These are phyloP conservation scores for Mormoops blainvillei DNA, from an alignment of 2,113 vertebrate genomes.

Conservation along the genomic window DNA sequence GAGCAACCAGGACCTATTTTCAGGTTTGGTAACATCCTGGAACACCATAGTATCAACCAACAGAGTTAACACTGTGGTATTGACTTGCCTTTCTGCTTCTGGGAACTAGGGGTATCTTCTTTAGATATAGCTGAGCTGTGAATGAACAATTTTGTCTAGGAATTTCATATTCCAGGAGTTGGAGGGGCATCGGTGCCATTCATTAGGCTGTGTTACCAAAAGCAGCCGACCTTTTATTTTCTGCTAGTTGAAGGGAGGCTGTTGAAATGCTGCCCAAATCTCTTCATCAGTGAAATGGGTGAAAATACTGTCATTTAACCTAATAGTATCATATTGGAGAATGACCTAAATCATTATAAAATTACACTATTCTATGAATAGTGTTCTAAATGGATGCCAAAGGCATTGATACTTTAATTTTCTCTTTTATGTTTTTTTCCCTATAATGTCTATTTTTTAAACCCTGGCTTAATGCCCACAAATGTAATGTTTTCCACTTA, in stretches of 20 bases:
- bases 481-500: slow-evolving; percentile 46
- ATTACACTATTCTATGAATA: slow-evolving; percentile 10
- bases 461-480: neutral
- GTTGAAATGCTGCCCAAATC: neutral
- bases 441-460: slow-evolving; percentile 23
- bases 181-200: neutral
- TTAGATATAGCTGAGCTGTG: neutral
- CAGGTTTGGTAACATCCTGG: neutral
- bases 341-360: slow-evolving; percentile 44
- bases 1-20: neutral
- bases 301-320: slow-evolving; percentile 5
- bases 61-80: neutral
- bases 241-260: neutral
- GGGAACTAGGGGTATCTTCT: neutral
- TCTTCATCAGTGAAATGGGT: slow-evolving; percentile 22
- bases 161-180: neutral
- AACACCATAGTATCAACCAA: neutral
- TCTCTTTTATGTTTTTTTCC: neutral
- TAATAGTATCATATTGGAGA: slow-evolving; percentile 13
- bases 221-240: neutral
- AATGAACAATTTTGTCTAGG: neutral
- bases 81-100: neutral
- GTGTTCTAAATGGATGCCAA: slow-evolving; percentile 31
- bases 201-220: neutral
- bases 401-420: slow-evolving; percentile 47